Percentiles rank a stretch among this genome's conserved stretches.
Conservation (phyloP, 2,797 vertebrate species). For the Propithecus perrieri region DNA sequence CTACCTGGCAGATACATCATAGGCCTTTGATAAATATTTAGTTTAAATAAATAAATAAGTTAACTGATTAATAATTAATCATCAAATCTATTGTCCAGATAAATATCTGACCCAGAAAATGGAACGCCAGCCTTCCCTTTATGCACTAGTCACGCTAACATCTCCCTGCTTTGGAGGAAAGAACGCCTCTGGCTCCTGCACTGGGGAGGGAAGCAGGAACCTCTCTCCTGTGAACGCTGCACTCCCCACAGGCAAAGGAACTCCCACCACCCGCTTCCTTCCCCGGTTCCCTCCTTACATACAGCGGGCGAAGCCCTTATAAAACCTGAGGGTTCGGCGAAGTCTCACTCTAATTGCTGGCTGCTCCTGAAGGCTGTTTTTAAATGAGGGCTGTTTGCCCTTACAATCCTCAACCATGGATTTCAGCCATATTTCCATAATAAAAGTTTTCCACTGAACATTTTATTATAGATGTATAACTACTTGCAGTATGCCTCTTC, state of each 20-base stretch:
- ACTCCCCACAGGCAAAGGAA: neutral
- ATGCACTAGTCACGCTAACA: neutral
- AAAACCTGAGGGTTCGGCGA: neutral
- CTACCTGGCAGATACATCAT: neutral
- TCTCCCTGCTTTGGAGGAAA: neutral
- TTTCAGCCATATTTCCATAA: neutral
- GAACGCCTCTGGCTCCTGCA: fast-evolving
- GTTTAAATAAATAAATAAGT: neutral
- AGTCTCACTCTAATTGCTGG: neutral
- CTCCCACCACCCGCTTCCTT: neutral
- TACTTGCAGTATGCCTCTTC: neutral
- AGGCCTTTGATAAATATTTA: neutral
- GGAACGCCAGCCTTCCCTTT: neutral
- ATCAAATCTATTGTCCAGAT: neutral
- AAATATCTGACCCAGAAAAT: neutral
- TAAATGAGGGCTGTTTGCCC: neutral
- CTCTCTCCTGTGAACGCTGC: neutral
- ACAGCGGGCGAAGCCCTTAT: neutral
- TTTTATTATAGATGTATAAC: neutral
- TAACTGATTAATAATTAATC: neutral
- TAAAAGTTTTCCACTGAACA: neutral
- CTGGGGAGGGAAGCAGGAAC: neutral
- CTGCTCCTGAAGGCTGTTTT: neutral
- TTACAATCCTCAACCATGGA: neutral
- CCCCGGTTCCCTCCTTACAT: neutral